Percentiles rank a stretch among this genome's conserved stretches.
Conservation (phyloP, 2,113 vertebrate species). For the Gymnogyps californianus region DNA sequence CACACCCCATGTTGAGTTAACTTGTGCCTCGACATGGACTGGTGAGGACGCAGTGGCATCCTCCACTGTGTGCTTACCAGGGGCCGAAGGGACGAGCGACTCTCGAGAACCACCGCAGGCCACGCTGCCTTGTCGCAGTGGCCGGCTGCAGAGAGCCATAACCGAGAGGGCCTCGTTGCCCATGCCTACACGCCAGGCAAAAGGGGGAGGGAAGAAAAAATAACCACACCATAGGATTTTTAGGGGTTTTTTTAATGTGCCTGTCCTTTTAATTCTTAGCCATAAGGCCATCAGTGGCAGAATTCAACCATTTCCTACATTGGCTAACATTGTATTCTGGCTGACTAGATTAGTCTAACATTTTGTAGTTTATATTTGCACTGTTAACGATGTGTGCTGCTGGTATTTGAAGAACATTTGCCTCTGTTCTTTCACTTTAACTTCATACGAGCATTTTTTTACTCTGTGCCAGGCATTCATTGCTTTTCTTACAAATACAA, state of each 20-base stretch:
- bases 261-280: constrained; percentile 76
- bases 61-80: constrained; percentile 71
- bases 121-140: constrained; percentile 72
- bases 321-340: constrained; percentile 73
- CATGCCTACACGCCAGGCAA: constrained; percentile 72
- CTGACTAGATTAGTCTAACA: constrained; percentile 75
- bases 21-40: constrained; percentile 71
- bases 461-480: constrained; percentile 75
- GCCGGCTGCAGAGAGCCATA: constrained; percentile 76
- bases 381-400: constrained; percentile 74
- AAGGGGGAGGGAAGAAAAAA: constrained; percentile 74
- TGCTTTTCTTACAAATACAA: constrained; percentile 78
- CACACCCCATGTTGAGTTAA: constrained; percentile 72
- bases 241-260: constrained; percentile 69
- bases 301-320: constrained; percentile 72
- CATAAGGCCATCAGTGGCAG: constrained; percentile 72
- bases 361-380: constrained; percentile 74
- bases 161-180: constrained; percentile 72
- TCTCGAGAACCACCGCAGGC: constrained; percentile 67
- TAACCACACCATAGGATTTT: constrained; percentile 65
- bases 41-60: constrained; percentile 72
- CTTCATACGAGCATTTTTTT: constrained; percentile 73
- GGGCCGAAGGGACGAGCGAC: constrained; percentile 63
- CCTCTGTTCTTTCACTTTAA: constrained; percentile 73
- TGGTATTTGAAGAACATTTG: constrained; percentile 74